Base-by-base conservation (phyloP, 2,797 vertebrate species). In the Gouania willdenowi region DNA sequence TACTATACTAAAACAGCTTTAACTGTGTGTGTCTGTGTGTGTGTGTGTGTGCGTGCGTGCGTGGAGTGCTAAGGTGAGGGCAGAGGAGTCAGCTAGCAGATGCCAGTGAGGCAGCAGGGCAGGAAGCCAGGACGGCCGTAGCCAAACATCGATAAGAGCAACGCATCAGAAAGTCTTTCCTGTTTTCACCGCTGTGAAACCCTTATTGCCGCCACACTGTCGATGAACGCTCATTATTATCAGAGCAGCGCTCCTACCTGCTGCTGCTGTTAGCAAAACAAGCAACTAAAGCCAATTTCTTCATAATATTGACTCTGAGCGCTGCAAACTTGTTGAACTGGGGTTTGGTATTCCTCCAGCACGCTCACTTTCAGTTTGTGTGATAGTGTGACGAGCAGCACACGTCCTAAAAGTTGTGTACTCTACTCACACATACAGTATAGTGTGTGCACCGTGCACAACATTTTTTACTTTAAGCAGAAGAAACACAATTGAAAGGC, bases 51-150 rank as follows among this genome's bases (percentile, higher is more conserved):
- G 53, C 41, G 33, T 58, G 38, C 38, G 19, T 28, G 7, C 20
- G 10, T 10, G 10, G n/a, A n/a, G n/a, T n/a, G n/a, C 10, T 45
- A 52, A 79, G 67, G 73, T 70, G 71, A 83, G 85, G 87, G 80
- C 83, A 85, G 49, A 51, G 40, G 70, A 84, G 89, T 89, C 87
- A 91, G 71, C 49, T 36, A 33, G 40, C 89, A 91, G 86, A 87
- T 85, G 72, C 76, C 55, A 69, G 59, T 2, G 61, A 75, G 62
- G 47, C 58, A 29, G 20, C 30, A 20, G 44, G 46, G 23, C 87
- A 88, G 89, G 89, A 91, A 89, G 76, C 67, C 66, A 69, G 77
- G 67, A 72, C 25, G 72, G 68, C 78, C 53, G 66, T 51, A 85
- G 64, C 54, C 77, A 82, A 87, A 86, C 80, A 87, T 72, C 73